These are phyloP conservation scores for Pipistrellus kuhlii DNA, from an alignment of 2,797 vertebrate genomes.

Conservation along the genomic window DNA sequence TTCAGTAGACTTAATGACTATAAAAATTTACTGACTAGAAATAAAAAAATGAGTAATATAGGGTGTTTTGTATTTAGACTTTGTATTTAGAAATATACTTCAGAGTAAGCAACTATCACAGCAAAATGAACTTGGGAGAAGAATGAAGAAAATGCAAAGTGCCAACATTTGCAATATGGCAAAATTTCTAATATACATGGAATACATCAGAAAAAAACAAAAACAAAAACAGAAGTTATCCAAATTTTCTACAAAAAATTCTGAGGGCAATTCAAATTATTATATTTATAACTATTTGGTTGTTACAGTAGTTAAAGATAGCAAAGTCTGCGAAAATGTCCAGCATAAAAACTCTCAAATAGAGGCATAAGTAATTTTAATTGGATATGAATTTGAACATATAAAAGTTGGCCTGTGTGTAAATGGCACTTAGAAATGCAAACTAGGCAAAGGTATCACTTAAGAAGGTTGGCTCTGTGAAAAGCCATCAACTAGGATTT, in stretches of 20 bases:
- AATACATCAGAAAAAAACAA: neutral
- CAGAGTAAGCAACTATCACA: neutral
- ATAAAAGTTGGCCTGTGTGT: neutral
- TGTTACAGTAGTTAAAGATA: neutral
- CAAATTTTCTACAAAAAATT: slow-evolving; percentile 13
- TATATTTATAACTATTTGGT: neutral
- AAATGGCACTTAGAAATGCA: neutral
- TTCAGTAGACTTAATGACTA: neutral
- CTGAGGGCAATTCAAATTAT: too few species aligned
- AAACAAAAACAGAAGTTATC: neutral
- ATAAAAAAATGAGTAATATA: neutral
- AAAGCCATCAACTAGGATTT: neutral
- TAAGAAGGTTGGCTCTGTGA: neutral
- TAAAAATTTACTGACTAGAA: neutral
- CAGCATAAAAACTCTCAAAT: neutral
- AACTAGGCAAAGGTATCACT: neutral
- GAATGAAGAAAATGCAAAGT: neutral
- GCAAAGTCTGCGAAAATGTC: neutral
- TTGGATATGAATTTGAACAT: neutral
- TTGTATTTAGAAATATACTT: neutral
- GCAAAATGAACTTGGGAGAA: neutral
- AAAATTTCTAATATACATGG: neutral
- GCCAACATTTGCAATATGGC: neutral
- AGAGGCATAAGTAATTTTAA: neutral
- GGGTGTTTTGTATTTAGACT: neutral